Evolutionary conservation across 2,888 invertebrate species (phyloP).

Genomic region (Nomada hirtipes): DNA sequence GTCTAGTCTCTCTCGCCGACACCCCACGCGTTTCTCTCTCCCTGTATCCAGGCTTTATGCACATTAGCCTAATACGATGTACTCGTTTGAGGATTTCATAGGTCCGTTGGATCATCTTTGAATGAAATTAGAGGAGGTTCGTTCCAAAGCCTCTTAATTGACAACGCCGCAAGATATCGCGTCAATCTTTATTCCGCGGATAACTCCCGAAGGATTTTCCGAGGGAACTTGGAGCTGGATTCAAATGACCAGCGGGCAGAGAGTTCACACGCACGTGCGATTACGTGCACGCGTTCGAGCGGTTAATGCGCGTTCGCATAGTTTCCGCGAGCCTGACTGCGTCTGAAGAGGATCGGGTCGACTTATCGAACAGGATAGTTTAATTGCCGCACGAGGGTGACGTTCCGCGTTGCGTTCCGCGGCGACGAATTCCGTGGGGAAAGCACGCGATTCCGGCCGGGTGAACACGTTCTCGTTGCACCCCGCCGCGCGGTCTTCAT

Average conservation of each 20-base stretch:
- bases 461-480: constrained; percentile 26
- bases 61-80: constrained; percentile 72
- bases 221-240: no score
- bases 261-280: constrained; percentile 56
- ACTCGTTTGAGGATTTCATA: constrained; percentile 48
- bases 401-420: constrained; percentile 23
- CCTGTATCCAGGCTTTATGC: constrained; percentile 54
- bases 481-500: constrained; percentile 46
- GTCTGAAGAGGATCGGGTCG: constrained; percentile 52
- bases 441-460: constrained; percentile 36
- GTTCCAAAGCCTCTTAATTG: neutral
- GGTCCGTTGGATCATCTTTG: constrained; percentile 24
- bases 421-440: constrained; percentile 50
- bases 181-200: no score
- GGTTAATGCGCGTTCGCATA: constrained; percentile 53
- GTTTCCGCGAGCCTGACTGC: constrained; percentile 61
- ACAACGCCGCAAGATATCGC: no score
- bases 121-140: neutral
- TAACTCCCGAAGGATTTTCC: no score
- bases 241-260: constrained; percentile 49
- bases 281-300: constrained; percentile 59
- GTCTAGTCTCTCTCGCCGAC: constrained; percentile 57
- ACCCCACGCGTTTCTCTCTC: constrained; percentile 49
- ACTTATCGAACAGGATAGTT: constrained; percentile 64
- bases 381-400: constrained; percentile 61